Evolutionary conservation across 1,140 invertebrate genomes (phyloP).

Genomic region (Muscidifurax raptorellus): DNA sequence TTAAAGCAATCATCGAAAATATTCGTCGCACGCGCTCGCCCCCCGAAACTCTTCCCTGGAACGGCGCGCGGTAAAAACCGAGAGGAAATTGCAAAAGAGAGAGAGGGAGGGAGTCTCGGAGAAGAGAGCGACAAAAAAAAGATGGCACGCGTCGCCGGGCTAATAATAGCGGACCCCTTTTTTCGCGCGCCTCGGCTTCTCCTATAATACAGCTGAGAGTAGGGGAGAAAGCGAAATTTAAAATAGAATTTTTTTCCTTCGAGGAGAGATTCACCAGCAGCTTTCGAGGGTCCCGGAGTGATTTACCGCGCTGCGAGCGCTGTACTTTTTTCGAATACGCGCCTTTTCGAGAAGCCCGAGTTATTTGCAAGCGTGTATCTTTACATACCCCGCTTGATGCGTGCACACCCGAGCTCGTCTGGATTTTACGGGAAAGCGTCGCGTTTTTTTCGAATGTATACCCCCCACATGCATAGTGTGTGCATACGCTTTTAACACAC

Average conservation of each 20-base stretch:
- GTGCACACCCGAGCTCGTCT: too few relatives aligned
- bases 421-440: too few relatives aligned
- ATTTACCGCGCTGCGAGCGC: background rate
- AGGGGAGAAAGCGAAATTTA: conserved; percentile 15
- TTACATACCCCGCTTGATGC: too few relatives aligned
- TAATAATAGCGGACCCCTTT: conserved; percentile 40
- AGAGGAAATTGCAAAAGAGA: background rate
- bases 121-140: background rate
- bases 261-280: background rate
- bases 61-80: background rate
- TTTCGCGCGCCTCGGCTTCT: background rate
- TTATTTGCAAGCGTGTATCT: too few relatives aligned
- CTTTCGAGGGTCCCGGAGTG: background rate
- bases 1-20: conserved; percentile 49
- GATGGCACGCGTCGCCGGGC: background rate
- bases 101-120: background rate
- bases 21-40: conserved; percentile 43
- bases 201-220: background rate
- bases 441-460: background rate
- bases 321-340: background rate
- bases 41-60: background rate
- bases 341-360: too few relatives aligned
- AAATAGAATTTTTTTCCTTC: conserved; percentile 42
- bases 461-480: background rate
- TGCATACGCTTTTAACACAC: background rate